Evolutionary conservation across 2,113 vertebrate species (phyloP).

Genomic region (Amblyornis subalaris): DNA sequence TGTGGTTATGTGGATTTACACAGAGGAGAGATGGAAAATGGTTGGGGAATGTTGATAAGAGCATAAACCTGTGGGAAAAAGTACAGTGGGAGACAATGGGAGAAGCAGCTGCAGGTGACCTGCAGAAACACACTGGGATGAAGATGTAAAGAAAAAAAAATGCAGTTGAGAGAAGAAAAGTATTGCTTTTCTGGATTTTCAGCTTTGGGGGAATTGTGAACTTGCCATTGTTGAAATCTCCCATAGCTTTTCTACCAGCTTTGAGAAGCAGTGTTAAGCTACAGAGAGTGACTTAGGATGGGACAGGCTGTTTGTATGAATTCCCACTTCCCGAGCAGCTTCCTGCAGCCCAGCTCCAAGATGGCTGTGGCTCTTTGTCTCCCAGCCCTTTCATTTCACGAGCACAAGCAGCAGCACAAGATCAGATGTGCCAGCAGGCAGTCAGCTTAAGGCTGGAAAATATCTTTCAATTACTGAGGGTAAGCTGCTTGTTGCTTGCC

Average conservation of each 20-base stretch:
- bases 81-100: background rate
- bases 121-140: background rate
- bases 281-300: background rate
- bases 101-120: background rate
- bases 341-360: background rate
- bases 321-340: background rate
- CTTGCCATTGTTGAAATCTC: background rate
- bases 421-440: background rate
- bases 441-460: background rate
- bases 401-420: background rate
- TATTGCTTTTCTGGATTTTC: background rate
- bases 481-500: background rate
- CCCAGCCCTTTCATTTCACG: background rate
- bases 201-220: background rate
- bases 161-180: background rate
- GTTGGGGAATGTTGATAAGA: background rate
- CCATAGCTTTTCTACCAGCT: background rate
- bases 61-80: rapidly evolving
- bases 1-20: background rate
- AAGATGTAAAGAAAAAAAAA: background rate
- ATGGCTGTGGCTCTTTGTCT: slow-evolving; percentile 8
- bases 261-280: background rate
- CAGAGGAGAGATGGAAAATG: background rate
- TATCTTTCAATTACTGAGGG: background rate
- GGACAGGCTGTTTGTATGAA: background rate